Evolutionary conservation across 2,113 vertebrate species (phyloP).

Genomic region (Lipotes vexillifer): DNA sequence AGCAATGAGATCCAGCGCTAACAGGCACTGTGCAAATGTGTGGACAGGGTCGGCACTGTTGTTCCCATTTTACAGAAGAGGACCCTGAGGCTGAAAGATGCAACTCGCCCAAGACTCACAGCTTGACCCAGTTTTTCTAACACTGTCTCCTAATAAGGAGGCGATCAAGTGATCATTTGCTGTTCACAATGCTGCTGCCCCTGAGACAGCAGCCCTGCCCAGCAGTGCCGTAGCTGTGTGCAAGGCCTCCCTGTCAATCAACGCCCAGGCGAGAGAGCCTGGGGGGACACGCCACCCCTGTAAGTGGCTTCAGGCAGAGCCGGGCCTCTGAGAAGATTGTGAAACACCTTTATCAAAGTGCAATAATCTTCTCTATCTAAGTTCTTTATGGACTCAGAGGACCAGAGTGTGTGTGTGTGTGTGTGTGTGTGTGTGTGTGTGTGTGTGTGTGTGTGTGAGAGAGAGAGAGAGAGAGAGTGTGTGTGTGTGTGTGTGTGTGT

Average conservation of each 20-base stretch:
- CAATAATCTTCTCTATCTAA: neutral
- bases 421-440: too few relatives aligned
- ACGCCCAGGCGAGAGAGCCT: too few relatives aligned
- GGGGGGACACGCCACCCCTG: neutral
- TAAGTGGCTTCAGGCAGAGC: neutral
- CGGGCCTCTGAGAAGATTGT: neutral
- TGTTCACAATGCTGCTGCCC: neutral
- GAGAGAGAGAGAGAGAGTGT: neutral
- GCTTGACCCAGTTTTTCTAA: neutral
- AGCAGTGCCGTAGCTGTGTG: rapidly evolving
- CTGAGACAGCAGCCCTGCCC: neutral
- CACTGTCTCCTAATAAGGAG: neutral
- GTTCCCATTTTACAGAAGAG: neutral
- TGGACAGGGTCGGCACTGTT: rapidly evolving
- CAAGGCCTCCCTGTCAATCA: too few relatives aligned
- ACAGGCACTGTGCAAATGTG: neutral
- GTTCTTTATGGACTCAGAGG: neutral
- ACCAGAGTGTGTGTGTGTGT: neutral
- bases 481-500: too few relatives aligned
- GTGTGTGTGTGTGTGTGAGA: too few relatives aligned
- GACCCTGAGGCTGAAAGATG: neutral
- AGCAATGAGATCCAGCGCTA: rapidly evolving
- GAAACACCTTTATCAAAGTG: neutral
- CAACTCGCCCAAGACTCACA: neutral
- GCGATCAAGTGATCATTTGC: neutral